phyloP scores from a whole-genome alignment of 2,113 vertebrate genomes.

The Motacilla tschutschensis region DNA sequence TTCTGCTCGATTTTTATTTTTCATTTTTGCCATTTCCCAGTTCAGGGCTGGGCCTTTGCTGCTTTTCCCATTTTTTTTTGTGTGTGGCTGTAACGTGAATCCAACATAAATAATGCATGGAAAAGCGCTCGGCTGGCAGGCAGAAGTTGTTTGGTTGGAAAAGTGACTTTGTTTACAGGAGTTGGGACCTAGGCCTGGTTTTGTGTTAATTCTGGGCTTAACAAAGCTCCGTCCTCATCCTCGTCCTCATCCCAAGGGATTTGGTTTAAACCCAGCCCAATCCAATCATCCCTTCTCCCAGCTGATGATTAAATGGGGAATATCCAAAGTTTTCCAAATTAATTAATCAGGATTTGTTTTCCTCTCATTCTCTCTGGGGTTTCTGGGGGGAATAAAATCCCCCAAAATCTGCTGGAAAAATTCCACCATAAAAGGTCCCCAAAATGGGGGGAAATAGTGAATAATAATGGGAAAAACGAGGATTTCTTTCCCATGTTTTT shows the following conservation, averaged over 20 bases:
- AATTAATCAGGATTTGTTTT: background rate
- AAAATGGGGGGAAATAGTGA: background rate
- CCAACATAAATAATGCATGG: conserved; percentile 1
- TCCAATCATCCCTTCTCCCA: background rate
- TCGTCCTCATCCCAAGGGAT: background rate
- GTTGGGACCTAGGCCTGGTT: background rate
- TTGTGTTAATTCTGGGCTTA: background rate
- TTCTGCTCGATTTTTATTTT: accelerated
- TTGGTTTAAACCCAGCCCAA: background rate
- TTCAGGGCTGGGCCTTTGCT: background rate
- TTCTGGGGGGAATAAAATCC: background rate
- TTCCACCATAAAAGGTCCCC: background rate
- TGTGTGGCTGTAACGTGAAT: conserved; percentile 16
- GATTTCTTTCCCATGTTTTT: accelerated
- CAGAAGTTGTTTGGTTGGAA: background rate
- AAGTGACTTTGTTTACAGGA: background rate
- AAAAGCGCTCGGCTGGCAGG: background rate
- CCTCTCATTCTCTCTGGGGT: background rate
- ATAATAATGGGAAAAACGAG: background rate
- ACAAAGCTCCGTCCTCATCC: background rate
- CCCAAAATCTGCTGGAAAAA: background rate
- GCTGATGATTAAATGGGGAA: background rate
- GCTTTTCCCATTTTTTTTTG: background rate
- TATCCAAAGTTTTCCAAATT: background rate
- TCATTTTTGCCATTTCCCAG: background rate